Percentiles rank a stretch among this genome's conserved stretches.
Evolutionary conservation across 2,797 vertebrate species (phyloP).

Genomic region (Pangasius djambal): DNA sequence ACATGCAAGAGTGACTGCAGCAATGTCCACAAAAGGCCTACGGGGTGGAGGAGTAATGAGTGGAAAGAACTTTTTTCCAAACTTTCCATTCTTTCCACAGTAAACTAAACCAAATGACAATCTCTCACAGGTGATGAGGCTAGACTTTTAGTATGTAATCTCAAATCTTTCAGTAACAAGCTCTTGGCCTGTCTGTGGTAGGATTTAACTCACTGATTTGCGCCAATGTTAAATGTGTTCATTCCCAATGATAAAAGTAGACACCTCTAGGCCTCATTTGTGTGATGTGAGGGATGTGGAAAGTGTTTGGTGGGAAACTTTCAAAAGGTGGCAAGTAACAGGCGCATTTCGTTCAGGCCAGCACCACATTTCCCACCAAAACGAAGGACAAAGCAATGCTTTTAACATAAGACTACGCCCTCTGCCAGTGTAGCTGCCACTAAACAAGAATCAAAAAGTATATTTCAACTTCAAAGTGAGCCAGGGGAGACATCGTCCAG

Average conservation of each 20-base stretch:
- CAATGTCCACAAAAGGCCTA: conserved; percentile 49
- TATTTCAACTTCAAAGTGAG: conserved; percentile 29
- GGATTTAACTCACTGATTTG: conserved; percentile 4
- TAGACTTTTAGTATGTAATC: conserved; percentile 30
- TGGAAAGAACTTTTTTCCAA: conserved; percentile 51
- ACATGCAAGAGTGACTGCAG: conserved; percentile 51
- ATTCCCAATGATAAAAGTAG: conserved; percentile 23
- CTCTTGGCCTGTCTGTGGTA: background rate
- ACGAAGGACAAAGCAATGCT: conserved; percentile 51
- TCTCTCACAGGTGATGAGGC: conserved; percentile 41
- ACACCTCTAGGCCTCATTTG: background rate
- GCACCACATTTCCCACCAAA: conserved; percentile 46
- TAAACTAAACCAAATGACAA: conserved; percentile 40
- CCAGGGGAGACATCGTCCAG: conserved; percentile 30
- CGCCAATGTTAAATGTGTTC: background rate
- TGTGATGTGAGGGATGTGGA: conserved; percentile 27
- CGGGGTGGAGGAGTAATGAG: conserved; percentile 31
- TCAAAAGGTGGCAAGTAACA: conserved; percentile 40
- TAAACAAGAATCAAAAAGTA: conserved; percentile 39
- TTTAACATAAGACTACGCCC: conserved; percentile 49
- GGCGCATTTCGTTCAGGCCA: conserved; percentile 29
- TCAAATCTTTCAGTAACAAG: conserved; percentile 31
- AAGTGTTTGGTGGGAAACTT: conserved; percentile 48
- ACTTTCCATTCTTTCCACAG: conserved; percentile 45
- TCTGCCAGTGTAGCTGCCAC: conserved; percentile 27